Percentiles rank a stretch among this genome's conserved stretches.
Evolutionary conservation across 1,140 invertebrate genomes (phyloP).

Genomic region (Bombus ignitus): DNA sequence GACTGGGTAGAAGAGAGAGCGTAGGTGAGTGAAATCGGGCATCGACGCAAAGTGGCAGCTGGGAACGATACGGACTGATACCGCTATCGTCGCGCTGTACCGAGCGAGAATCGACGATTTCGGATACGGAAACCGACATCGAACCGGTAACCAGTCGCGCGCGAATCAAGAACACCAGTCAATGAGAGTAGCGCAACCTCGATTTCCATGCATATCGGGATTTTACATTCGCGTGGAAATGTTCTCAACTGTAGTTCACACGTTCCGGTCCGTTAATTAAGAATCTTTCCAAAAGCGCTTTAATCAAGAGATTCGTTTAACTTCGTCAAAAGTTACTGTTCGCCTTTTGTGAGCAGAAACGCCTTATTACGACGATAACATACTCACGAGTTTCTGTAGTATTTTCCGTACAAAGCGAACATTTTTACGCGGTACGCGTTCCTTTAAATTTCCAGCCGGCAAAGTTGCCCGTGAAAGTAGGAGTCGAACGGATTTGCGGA

Average conservation of each 20-base stretch:
- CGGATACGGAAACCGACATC: conserved; percentile 19
- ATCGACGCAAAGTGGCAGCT: conserved; percentile 23
- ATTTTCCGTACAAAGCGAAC: too few relatives aligned
- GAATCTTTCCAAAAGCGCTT: neutral
- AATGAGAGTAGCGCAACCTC: neutral
- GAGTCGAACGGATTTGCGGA: neutral
- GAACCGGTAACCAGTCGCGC: conserved; percentile 5
- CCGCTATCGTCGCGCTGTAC: neutral
- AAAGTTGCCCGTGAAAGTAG: neutral
- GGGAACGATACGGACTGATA: neutral
- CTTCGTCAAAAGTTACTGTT: neutral
- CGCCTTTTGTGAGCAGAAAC: too few relatives aligned
- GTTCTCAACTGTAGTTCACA: neutral
- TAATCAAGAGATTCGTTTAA: neutral
- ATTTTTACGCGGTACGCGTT: neutral
- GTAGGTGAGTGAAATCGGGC: neutral
- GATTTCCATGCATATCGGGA: conserved; percentile 1
- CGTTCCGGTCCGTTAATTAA: neutral
- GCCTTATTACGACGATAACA: too few relatives aligned
- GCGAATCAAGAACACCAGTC: neutral
- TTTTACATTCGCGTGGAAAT: neutral
- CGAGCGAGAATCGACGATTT: conserved; percentile 17
- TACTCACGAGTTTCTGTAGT: too few relatives aligned
- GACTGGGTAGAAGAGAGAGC: neutral
- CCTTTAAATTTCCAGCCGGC: neutral